Evolutionary conservation across 2,113 vertebrate genomes (phyloP).

Genomic region (Planiliza haematocheilus): DNA sequence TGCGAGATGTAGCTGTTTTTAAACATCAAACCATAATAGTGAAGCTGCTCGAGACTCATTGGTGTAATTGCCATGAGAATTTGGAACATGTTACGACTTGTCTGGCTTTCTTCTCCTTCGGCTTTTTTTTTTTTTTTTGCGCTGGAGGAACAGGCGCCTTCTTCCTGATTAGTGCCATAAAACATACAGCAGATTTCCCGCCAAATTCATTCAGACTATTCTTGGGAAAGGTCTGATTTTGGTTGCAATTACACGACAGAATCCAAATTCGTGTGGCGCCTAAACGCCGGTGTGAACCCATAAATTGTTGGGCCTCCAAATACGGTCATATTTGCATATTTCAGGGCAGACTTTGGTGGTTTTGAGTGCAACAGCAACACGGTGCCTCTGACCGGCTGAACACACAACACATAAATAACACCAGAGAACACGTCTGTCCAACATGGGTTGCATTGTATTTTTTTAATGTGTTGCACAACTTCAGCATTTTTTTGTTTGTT

Average conservation of each 20-base stretch:
- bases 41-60: background rate
- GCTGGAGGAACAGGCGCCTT: background rate
- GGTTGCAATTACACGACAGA: background rate
- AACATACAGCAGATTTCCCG: constrained; percentile 14
- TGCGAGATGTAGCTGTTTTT: constrained; percentile 31
- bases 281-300: background rate
- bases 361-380: constrained; percentile 23
- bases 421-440: constrained; percentile 85
- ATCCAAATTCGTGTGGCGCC: background rate
- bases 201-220: background rate
- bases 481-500: too few relatives aligned
- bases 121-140: constrained; percentile 5
- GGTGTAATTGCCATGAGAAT: background rate
- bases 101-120: background rate
- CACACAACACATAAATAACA: constrained; percentile 85
- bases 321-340: background rate
- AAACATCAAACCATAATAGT: constrained; percentile 16
- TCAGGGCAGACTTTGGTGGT: background rate
- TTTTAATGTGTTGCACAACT: constrained; percentile 89
- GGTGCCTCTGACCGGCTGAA: constrained; percentile 79
- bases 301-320: constrained; percentile 25
- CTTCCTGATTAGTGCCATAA: constrained; percentile 10
- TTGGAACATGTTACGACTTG: background rate
- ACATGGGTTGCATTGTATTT: constrained; percentile 90
- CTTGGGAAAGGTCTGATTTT: background rate